Conservation (phyloP, 2,888 invertebrate genomes). For the Drosophila siamana region DNA sequence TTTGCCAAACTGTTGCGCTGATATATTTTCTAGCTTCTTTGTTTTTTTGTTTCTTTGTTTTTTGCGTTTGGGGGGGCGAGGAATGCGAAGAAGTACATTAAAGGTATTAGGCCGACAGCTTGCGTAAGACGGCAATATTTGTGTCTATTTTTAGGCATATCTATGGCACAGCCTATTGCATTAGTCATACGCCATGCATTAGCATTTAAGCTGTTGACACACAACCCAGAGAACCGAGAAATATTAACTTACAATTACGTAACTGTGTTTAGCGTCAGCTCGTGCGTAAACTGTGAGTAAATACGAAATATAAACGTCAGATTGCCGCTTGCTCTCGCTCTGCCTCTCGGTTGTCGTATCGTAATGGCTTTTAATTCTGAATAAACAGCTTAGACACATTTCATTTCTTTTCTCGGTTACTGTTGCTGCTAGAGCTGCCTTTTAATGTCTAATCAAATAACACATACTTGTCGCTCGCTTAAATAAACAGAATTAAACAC, state of each 20-base stretch:
- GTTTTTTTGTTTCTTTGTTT: conserved; percentile 30
- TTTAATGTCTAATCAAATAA: conserved; percentile 70
- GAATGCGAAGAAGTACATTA: conserved; percentile 51
- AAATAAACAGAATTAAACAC: conserved; percentile 49
- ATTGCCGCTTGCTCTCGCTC: conserved; percentile 22
- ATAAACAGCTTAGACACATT: conserved; percentile 42
- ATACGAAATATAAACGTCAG: conserved; percentile 42
- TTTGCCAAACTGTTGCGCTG: conserved; percentile 64
- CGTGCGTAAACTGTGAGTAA: conserved; percentile 45
- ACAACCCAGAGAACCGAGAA: conserved; percentile 4
- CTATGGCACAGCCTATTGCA: background rate
- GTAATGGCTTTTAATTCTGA: conserved; percentile 28
- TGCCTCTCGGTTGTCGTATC: no score
- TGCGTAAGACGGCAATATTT: conserved; percentile 15
- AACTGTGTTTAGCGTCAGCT: conserved; percentile 19
- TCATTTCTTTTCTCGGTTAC: background rate
- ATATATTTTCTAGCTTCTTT: conserved; percentile 50
- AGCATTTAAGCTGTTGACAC: conserved; percentile 50
- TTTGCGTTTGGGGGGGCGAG: conserved; percentile 2
- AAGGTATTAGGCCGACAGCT: conserved; percentile 59
- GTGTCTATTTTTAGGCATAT: conserved; percentile 36
- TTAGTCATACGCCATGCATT: conserved; percentile 32
- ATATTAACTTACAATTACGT: conserved; percentile 66
- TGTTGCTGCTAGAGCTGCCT: conserved; percentile 37
- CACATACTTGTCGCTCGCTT: conserved; percentile 29